Evolutionary conservation across 2,113 vertebrate genomes (phyloP).

Genomic region (Himantopus leucocephalus): DNA sequence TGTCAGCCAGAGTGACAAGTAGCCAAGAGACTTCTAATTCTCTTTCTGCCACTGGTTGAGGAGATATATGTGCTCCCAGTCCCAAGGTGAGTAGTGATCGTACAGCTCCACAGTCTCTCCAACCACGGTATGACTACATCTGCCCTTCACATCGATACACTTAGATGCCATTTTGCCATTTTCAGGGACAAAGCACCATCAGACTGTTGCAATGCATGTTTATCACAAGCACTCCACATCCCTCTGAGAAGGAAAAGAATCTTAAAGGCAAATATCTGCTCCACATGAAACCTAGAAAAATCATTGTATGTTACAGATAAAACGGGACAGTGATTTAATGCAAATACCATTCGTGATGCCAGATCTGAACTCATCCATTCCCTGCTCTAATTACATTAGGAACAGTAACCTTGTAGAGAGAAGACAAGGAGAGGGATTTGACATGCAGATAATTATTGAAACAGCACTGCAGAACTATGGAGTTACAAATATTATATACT

Average conservation of each 20-base stretch:
- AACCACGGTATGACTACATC: accelerated
- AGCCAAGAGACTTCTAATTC: background rate
- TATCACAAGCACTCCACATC: background rate
- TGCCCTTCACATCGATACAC: background rate
- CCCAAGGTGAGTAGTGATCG: background rate
- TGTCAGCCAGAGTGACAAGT: background rate
- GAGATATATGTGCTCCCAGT: background rate
- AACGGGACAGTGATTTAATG: background rate
- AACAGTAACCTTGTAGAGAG: background rate
- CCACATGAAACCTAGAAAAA: background rate
- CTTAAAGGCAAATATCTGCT: background rate
- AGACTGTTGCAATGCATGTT: background rate
- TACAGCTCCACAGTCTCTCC: background rate
- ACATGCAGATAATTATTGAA: background rate
- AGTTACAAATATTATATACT: background rate
- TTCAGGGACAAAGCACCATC: background rate
- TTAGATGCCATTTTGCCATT: background rate
- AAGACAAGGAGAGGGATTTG: background rate
- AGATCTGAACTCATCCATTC: background rate
- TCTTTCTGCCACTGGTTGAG: background rate
- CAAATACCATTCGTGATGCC: background rate
- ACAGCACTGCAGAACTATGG: background rate
- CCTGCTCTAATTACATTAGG: background rate
- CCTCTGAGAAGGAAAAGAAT: background rate
- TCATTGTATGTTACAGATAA: background rate